These are phyloP conservation scores for Drosophila lutescens DNA, from an alignment of 2,888 invertebrate genomes.

Conservation along the genomic window DNA sequence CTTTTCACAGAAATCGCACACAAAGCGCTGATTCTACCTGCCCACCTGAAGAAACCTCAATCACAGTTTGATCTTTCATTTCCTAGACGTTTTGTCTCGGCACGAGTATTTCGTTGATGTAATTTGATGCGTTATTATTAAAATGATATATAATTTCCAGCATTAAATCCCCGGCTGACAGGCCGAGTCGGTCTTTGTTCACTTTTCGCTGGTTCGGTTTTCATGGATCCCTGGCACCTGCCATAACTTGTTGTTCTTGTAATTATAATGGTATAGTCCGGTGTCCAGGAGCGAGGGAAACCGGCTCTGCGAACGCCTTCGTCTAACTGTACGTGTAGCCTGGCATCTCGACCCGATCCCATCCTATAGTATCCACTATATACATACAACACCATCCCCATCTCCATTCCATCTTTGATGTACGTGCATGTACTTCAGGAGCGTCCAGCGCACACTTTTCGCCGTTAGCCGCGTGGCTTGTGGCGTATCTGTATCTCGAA, in stretches of 20 bases:
- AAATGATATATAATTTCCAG: constrained; percentile 72
- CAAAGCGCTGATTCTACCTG: constrained; percentile 5
- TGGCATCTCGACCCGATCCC: constrained; percentile 42
- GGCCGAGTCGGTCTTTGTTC: constrained; percentile 36
- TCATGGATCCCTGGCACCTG: constrained; percentile 54
- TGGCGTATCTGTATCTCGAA: constrained; percentile 72
- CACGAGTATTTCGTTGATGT: constrained; percentile 32
- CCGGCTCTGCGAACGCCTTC: constrained; percentile 48
- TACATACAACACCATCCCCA: constrained; percentile 15
- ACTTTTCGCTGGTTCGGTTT: constrained; percentile 38
- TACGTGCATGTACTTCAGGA: constrained; percentile 42
- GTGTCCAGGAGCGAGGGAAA: constrained; percentile 48
- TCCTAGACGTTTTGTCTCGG: constrained; percentile 50
- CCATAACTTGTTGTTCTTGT: constrained; percentile 65
- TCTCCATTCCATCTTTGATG: constrained; percentile 46
- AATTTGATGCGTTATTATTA: constrained; percentile 73
- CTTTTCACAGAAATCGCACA: constrained; percentile 14
- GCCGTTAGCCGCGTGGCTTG: constrained; percentile 66
- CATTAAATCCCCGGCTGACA: constrained; percentile 47
- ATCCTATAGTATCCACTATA: constrained; percentile 7
- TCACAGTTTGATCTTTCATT: constrained; percentile 53
- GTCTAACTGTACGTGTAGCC: constrained; percentile 62
- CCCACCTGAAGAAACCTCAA: constrained; percentile 1
- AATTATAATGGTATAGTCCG: constrained; percentile 60
- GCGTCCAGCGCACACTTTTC: constrained; percentile 62